These are phyloP conservation scores for Rhinopomastus cyanomelas DNA, from an alignment of 2,113 vertebrate genomes.

Conservation along the genomic window DNA sequence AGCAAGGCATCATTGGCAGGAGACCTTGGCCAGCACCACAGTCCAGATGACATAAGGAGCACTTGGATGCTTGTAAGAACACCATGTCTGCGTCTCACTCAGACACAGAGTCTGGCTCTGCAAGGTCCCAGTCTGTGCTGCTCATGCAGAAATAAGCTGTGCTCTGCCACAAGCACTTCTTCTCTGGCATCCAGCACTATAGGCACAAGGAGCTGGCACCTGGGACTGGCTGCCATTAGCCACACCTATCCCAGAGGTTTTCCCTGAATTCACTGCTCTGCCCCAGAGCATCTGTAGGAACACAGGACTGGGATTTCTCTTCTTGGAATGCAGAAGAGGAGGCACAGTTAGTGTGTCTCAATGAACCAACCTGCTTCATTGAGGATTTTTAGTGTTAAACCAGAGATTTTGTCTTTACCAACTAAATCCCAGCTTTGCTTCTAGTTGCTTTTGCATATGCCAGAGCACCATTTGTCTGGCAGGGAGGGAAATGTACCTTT, in stretches of 20 bases:
- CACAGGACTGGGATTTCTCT: background rate
- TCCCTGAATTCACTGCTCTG: background rate
- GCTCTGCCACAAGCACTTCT: background rate
- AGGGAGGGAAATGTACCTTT: background rate
- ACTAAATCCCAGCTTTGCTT: background rate
- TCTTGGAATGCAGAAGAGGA: background rate
- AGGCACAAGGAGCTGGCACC: background rate
- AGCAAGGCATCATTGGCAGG: conserved; percentile 13
- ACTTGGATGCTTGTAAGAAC: background rate
- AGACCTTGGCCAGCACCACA: background rate
- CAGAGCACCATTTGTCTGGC: background rate
- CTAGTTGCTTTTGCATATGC: background rate
- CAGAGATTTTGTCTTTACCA: background rate
- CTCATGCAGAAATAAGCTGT: background rate
- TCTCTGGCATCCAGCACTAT: background rate
- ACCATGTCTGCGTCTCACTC: rapidly evolving
- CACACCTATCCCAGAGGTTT: background rate
- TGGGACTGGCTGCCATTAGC: background rate
- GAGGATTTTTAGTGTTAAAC: background rate
- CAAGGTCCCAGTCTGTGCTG: background rate
- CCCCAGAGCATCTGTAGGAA: background rate
- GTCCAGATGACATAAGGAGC: background rate
- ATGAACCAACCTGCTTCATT: background rate
- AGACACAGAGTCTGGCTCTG: background rate
- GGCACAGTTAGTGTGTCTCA: background rate